Evolutionary conservation across 2,113 vertebrate species (phyloP).

Genomic region (Ibidorhyncha struthersii): DNA sequence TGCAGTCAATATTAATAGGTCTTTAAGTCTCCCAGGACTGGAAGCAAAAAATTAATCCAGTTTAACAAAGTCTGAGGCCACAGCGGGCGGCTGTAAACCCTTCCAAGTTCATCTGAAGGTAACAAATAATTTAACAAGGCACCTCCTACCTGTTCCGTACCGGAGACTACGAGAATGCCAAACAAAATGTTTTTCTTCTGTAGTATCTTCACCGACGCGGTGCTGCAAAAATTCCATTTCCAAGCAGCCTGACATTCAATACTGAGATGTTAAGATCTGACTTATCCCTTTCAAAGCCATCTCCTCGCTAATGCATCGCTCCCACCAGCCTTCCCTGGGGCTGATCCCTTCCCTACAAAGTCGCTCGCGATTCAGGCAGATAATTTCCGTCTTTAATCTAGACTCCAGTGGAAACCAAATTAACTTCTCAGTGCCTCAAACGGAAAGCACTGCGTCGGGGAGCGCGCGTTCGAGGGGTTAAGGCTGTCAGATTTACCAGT

Average conservation of each 20-base stretch:
- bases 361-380: constrained; percentile 40
- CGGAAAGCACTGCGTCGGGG: background rate
- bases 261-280: constrained; percentile 42
- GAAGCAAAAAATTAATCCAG: constrained; percentile 5
- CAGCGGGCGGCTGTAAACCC: background rate
- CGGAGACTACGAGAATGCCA: background rate
- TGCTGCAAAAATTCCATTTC: background rate
- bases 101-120: background rate
- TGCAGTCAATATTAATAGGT: background rate
- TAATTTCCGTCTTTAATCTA: constrained; percentile 53
- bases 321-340: background rate
- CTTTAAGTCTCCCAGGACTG: background rate
- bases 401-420: constrained; percentile 39
- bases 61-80: background rate
- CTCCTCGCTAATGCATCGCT: constrained; percentile 34
- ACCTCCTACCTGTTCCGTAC: background rate
- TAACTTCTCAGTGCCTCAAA: constrained; percentile 14
- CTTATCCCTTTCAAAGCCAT: constrained; percentile 18
- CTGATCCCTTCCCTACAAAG: constrained; percentile 33
- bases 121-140: background rate
- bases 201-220: background rate
- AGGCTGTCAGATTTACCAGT: background rate
- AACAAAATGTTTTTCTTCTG: background rate
- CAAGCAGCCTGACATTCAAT: constrained; percentile 35
- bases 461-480: rapidly evolving